These are phyloP conservation scores for Rhodinocichla rosea DNA, from an alignment of 2,113 vertebrate genomes.

Conservation along the genomic window DNA sequence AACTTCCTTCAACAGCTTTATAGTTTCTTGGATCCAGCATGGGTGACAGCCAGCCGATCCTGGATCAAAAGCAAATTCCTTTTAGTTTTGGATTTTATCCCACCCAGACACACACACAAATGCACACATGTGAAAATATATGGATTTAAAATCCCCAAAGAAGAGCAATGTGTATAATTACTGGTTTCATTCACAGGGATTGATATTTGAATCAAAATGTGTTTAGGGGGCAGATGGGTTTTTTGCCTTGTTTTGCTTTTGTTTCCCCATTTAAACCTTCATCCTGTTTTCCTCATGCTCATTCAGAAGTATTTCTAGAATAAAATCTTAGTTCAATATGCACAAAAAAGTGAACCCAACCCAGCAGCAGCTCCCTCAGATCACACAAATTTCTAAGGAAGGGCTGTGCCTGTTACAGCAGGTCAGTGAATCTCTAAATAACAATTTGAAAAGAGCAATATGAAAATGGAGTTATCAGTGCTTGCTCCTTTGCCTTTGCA, in stretches of 20 bases:
- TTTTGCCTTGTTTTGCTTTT: neutral
- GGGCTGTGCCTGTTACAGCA: neutral
- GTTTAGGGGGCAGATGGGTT: neutral
- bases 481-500: neutral
- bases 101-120: neutral
- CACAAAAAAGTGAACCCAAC: neutral
- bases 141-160: neutral
- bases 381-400: neutral
- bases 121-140: accelerated
- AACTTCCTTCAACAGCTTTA: neutral
- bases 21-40: neutral
- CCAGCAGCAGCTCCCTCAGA: neutral
- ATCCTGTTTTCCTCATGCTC: neutral
- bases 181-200: neutral
- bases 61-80: neutral
- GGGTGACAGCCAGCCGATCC: neutral
- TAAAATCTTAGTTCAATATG: neutral
- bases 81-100: neutral
- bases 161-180: neutral
- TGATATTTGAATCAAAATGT: neutral
- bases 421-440: neutral
- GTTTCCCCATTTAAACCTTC: neutral
- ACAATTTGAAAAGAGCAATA: neutral
- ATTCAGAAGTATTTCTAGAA: neutral
- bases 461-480: neutral